phyloP scores from a whole-genome alignment of 2,888 invertebrate species.

The Agrotis clavis region DNA sequence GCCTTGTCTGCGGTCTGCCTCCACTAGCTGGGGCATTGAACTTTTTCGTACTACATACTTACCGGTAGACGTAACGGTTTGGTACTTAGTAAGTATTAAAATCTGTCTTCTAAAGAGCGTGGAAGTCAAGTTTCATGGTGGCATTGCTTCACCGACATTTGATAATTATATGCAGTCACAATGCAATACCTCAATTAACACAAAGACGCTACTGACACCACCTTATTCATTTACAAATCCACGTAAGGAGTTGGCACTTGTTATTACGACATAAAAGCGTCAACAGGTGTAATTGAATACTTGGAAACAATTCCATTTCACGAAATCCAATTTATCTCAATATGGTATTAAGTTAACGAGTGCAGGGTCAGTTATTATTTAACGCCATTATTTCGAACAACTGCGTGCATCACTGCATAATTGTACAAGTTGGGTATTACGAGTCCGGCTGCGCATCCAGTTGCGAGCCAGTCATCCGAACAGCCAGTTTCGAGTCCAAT shows the following conservation, averaged over 20 bases:
- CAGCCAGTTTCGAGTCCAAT: slow-evolving; percentile 68
- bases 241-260: slow-evolving; percentile 11
- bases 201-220: slow-evolving; percentile 1
- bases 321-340: slow-evolving; percentile 37
- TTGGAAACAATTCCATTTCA: slow-evolving; percentile 14
- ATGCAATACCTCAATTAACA: not conserved
- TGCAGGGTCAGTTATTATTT: slow-evolving; percentile 41
- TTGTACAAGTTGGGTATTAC: slow-evolving; percentile 50
- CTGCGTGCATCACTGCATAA: slow-evolving; percentile 51
- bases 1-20: slow-evolving; percentile 23
- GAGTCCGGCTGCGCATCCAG: slow-evolving; percentile 48
- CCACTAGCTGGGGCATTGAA: slow-evolving; percentile 25
- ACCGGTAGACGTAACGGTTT: too few species aligned
- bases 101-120: not conserved
- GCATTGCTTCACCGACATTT: not conserved
- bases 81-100: too few species aligned
- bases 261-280: slow-evolving; percentile 5
- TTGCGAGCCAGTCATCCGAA: slow-evolving; percentile 55
- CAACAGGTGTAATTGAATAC: slow-evolving; percentile 29
- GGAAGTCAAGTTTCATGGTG: not conserved
- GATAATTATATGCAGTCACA: not conserved
- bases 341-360: slow-evolving; percentile 5
- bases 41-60: not conserved
- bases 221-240: slow-evolving; percentile 11
- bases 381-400: slow-evolving; percentile 48